These are phyloP conservation scores for Apeltes quadracus DNA, from an alignment of 2,113 vertebrate species.

Conservation along the genomic window DNA sequence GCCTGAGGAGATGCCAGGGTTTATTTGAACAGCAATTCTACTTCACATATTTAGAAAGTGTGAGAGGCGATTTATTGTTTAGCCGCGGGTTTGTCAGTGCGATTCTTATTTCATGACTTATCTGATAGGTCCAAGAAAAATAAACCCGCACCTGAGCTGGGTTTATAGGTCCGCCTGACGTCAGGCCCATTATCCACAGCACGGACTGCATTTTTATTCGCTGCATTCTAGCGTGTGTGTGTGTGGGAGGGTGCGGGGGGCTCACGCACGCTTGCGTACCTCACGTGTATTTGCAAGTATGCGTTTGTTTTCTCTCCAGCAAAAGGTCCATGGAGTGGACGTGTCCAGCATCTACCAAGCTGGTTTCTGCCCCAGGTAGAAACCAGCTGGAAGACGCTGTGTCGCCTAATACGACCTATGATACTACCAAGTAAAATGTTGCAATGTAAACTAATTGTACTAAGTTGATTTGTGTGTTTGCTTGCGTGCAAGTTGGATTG, in stretches of 20 bases:
- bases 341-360: slow-evolving; percentile 7
- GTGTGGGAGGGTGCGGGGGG: neutral
- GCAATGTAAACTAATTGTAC: neutral
- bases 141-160: slow-evolving; percentile 78
- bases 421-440: neutral
- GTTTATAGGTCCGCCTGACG: slow-evolving; percentile 75
- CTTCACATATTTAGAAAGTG: slow-evolving; percentile 75
- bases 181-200: slow-evolving; percentile 72
- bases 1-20: slow-evolving; percentile 66
- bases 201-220: slow-evolving; percentile 54
- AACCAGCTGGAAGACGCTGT: slow-evolving; percentile 14
- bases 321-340: slow-evolving; percentile 2
- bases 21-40: slow-evolving; percentile 80
- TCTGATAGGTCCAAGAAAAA: slow-evolving; percentile 79
- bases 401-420: slow-evolving; percentile 17
- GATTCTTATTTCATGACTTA: slow-evolving; percentile 78
- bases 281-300: slow-evolving; percentile 12
- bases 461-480: neutral
- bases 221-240: slow-evolving; percentile 21
- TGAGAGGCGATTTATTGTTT: slow-evolving; percentile 72
- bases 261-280: neutral
- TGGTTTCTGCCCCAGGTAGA: slow-evolving; percentile 18
- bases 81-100: slow-evolving; percentile 61
- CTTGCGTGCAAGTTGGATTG: neutral
- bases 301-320: slow-evolving; percentile 14